Evolutionary conservation across 2,113 vertebrate species (phyloP).

Genomic region (Odocoileus virginianus): DNA sequence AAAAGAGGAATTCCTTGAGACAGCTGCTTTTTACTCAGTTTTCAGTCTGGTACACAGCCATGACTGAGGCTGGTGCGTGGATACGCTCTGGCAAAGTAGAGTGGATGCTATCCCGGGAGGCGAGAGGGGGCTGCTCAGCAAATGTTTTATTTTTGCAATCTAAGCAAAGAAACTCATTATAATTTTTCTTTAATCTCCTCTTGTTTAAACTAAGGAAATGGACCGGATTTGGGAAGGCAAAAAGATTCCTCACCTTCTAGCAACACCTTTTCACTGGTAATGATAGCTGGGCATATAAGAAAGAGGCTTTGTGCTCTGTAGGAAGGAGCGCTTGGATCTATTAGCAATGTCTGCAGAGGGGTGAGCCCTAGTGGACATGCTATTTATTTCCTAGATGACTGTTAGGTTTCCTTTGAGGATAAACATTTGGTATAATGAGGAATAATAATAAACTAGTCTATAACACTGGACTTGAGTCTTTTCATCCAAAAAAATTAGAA

Average conservation of each 20-base stretch:
- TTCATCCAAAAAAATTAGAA: background rate
- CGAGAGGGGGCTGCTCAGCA: background rate
- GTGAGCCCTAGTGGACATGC: background rate
- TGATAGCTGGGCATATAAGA: background rate
- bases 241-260: background rate
- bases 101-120: background rate
- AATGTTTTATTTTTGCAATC: background rate
- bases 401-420: background rate
- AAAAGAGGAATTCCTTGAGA: background rate
- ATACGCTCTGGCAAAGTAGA: background rate
- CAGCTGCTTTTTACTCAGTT: background rate
- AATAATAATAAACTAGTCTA: background rate
- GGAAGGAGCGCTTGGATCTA: background rate
- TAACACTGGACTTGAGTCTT: background rate
- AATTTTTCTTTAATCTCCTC: background rate
- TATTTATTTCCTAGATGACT: background rate
- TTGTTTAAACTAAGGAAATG: background rate
- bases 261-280: background rate
- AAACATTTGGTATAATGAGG: background rate
- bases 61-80: background rate
- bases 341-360: background rate
- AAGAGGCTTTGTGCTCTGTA: background rate
- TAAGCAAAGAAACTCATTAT: background rate
- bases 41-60: background rate
- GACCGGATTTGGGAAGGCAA: background rate